Conservation (phyloP, 2,797 vertebrate genomes). For the Poeciliopsis paucimaculata region DNA sequence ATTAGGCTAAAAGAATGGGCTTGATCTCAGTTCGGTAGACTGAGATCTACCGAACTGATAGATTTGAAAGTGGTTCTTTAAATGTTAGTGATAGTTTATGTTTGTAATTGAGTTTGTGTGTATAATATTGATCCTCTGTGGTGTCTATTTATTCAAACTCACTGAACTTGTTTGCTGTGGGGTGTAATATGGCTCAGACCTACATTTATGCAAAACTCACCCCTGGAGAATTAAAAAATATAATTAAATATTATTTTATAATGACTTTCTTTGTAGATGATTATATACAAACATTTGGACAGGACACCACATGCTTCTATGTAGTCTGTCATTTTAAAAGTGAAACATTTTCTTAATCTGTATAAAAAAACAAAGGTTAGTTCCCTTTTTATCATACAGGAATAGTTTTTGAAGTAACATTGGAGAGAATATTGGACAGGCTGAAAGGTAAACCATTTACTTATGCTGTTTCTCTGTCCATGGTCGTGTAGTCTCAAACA, state of each 20-base stretch:
- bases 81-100: not conserved
- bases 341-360: not conserved
- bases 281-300: not conserved
- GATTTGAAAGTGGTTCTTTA: not conserved
- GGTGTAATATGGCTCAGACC: not conserved
- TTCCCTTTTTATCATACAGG: not conserved
- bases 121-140: not conserved
- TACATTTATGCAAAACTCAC: not conserved
- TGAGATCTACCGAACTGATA: too few relatives aligned
- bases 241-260: not conserved
- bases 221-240: not conserved
- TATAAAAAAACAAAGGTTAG: not conserved
- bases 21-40: not conserved
- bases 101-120: not conserved
- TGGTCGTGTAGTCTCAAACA: not conserved
- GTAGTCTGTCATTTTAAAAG: not conserved
- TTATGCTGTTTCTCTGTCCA: not conserved
- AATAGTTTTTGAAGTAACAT: not conserved
- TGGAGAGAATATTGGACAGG: not conserved
- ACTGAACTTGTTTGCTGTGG: not conserved
- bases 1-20: not conserved
- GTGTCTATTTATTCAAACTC: not conserved
- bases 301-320: not conserved
- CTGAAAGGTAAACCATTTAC: not conserved
- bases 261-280: not conserved